A percentile compares a stretch with the other conserved stretches of the same genome.
These are phyloP conservation scores for Coccyzus lansbergi DNA, from an alignment of 2,797 vertebrate species.

Conservation along the genomic window DNA sequence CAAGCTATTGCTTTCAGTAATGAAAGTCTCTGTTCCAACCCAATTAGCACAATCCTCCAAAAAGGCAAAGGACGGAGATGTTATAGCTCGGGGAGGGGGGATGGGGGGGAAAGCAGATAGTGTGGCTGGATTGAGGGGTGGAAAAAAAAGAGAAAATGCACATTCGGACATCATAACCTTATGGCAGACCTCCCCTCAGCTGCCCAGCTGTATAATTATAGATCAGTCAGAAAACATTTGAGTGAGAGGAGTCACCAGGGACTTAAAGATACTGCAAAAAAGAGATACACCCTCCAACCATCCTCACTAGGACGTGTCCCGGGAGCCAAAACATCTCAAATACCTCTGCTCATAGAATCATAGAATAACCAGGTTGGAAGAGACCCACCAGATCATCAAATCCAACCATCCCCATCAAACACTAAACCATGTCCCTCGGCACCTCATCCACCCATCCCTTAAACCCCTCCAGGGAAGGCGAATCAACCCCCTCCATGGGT, in stretches of 20 bases:
- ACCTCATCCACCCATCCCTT: too few species aligned
- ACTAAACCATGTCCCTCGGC: too few species aligned
- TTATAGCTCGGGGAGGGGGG: background rate
- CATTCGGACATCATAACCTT: background rate
- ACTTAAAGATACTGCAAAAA: background rate
- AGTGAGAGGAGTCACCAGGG: background rate
- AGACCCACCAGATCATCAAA: too few species aligned
- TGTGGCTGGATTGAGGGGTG: background rate
- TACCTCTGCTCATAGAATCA: too few species aligned
- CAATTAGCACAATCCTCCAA: slow-evolving; percentile 45
- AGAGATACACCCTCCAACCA: fast-evolving
- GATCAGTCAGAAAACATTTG: background rate
- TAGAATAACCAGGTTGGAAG: too few species aligned
- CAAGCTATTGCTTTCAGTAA: slow-evolving; percentile 55
- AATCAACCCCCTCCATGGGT: too few species aligned
- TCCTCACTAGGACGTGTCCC: fast-evolving
- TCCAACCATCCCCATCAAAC: too few species aligned
- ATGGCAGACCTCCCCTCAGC: background rate
- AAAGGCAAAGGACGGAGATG: slow-evolving; percentile 10
- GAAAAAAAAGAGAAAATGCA: background rate
- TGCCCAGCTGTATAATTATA: background rate
- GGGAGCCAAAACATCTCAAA: fast-evolving
- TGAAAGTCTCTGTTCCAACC: slow-evolving; percentile 61
- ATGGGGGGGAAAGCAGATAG: slow-evolving; percentile 24
- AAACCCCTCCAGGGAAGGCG: too few species aligned